A percentile compares a stretch with the other conserved stretches of the same genome.
These are phyloP conservation scores for Nymphalis io DNA, from an alignment of 1,140 invertebrate genomes.

Conservation along the genomic window DNA sequence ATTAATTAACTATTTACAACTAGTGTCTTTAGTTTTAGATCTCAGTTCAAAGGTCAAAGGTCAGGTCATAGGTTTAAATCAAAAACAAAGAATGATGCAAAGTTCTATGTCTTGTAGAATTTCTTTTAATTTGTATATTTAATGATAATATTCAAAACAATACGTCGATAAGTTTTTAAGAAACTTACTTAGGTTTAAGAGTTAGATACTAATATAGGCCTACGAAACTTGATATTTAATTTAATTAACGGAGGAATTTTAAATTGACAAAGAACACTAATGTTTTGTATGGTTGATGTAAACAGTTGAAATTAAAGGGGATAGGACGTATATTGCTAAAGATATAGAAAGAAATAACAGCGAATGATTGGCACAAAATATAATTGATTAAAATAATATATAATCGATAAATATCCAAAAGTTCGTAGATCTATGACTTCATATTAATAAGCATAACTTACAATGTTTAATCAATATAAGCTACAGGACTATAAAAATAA, in stretches of 20 bases:
- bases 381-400: background rate
- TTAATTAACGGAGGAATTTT: conserved; percentile 16
- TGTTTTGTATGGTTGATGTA: background rate
- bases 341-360: background rate
- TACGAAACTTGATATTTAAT: conserved; percentile 33
- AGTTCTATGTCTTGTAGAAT: conserved; percentile 67
- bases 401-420: conserved; percentile 13
- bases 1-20: background rate
- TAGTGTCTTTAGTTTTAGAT: background rate
- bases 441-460: conserved; percentile 33
- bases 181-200: conserved; percentile 44
- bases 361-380: conserved; percentile 29
- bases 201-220: conserved; percentile 31
- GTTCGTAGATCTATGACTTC: conserved; percentile 36
- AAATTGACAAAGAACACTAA: background rate
- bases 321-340: background rate
- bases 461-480: conserved; percentile 37
- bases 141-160: conserved; percentile 66
- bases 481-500: conserved; percentile 46
- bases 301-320: background rate
- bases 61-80: conserved; percentile 29
- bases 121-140: conserved; percentile 58
- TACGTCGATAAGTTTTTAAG: conserved; percentile 52
- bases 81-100: conserved; percentile 63
- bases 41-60: background rate